Percentiles rank a stretch among this genome's conserved stretches.
phyloP scores from a whole-genome alignment of 1,140 invertebrate genomes.

The Brachionus paranguensis region DNA sequence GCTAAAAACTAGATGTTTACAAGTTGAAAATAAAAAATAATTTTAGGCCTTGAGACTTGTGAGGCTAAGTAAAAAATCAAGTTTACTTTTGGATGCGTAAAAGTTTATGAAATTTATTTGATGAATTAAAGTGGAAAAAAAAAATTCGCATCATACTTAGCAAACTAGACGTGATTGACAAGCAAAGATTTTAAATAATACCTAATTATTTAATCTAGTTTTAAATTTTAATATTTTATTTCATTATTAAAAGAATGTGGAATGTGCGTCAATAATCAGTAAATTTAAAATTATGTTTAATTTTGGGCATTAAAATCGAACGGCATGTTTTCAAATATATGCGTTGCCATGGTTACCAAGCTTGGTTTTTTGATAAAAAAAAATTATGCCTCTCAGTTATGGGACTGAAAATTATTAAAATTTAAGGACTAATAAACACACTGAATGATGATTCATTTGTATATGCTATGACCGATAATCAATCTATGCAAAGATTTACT shows the following conservation, averaged over 20 bases:
- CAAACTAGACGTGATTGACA: neutral
- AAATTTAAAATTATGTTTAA: neutral
- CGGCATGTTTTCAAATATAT: neutral
- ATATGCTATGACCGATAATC: conserved; percentile 7
- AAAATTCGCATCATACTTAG: neutral
- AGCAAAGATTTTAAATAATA: neutral
- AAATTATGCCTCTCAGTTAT: neutral
- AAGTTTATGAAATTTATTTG: neutral
- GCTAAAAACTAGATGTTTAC: too few species aligned
- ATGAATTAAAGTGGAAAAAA: neutral
- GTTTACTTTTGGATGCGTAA: neutral
- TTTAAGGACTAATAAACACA: neutral
- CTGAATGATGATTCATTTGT: neutral
- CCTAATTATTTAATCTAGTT: neutral
- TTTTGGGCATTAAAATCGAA: neutral
- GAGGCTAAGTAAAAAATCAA: neutral
- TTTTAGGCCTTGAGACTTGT: too few species aligned
- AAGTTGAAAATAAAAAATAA: too few species aligned
- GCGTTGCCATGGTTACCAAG: neutral
- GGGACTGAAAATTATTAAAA: neutral
- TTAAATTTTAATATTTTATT: neutral
- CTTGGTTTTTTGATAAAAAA: neutral
- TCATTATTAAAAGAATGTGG: neutral
- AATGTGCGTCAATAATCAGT: neutral
- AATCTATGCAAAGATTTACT: neutral